A percentile compares a stretch with the other conserved stretches of the same genome.
These are phyloP conservation scores for Oxytorus armatus DNA, from an alignment of 2,888 invertebrate genomes.

Conservation along the genomic window DNA sequence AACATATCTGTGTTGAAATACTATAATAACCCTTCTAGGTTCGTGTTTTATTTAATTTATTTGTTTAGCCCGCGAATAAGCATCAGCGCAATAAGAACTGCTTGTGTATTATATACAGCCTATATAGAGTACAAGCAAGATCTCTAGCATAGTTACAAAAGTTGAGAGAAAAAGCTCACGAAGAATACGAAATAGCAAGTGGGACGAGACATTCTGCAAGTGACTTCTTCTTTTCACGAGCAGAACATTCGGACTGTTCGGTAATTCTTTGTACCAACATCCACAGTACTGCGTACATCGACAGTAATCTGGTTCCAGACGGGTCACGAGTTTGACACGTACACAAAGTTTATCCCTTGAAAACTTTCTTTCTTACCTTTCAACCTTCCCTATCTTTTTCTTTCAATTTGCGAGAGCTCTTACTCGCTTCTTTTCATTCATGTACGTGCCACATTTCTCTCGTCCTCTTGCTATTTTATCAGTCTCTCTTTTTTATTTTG, in stretches of 20 bases:
- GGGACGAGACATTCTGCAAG: slow-evolving; percentile 14
- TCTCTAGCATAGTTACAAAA: slow-evolving; percentile 15
- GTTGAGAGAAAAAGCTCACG: slow-evolving; percentile 28
- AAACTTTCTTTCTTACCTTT: slow-evolving; percentile 47
- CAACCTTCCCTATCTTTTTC: slow-evolving; percentile 34
- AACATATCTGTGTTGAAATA: too few relatives aligned
- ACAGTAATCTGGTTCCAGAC: slow-evolving; percentile 50
- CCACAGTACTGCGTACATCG: slow-evolving; percentile 15
- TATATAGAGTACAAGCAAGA: neutral
- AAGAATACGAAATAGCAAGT: slow-evolving; percentile 48
- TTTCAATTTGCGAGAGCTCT: slow-evolving; percentile 37
- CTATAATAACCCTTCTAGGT: too few relatives aligned
- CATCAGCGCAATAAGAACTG: too few relatives aligned
- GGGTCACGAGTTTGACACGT: slow-evolving; percentile 53
- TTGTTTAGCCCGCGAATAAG: too few relatives aligned
- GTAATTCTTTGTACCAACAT: slow-evolving; percentile 51
- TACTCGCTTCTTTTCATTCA: slow-evolving; percentile 33
- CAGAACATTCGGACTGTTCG: slow-evolving; percentile 30
- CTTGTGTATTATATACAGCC: too few relatives aligned
- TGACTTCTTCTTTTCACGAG: slow-evolving; percentile 26
- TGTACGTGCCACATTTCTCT: slow-evolving; percentile 30
- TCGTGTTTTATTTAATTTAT: too few relatives aligned
- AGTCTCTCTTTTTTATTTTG: neutral
- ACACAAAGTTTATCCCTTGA: slow-evolving; percentile 60
- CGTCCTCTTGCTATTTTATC: slow-evolving; percentile 11